Evolutionary conservation across 2,113 vertebrate genomes (phyloP), one percentile per base, ranked within the genome.

Genomic region (Caranx melampygus): DNA sequence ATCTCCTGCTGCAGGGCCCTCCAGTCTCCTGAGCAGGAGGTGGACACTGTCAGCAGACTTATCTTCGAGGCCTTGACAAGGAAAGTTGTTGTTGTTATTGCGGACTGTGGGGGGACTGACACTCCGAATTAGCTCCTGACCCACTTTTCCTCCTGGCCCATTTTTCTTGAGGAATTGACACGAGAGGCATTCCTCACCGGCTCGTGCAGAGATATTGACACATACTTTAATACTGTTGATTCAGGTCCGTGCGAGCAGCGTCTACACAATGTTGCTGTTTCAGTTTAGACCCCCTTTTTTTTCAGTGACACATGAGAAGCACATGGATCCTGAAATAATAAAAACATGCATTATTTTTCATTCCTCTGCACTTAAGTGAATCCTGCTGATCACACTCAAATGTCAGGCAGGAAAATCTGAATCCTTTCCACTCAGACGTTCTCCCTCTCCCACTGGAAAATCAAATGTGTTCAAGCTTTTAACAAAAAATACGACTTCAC

Each of bases 81-180:
- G 74, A 72, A 85, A 86, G 77, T 86, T 88, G 75, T 85, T 85
- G 79, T 73, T 84, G 67, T 79, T 83, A 63, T 26, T 70, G 79
- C 20, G 67, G 66, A 63, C 73, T 59, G 73, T 71, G 60, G 60
- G 37, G 35, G 70, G 58, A 81, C 45, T 67, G 63, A 85, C 45
- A 70, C 66, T 83, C 61, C 16, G 47, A 83, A 81, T 75, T 47
- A 65, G 76, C 80, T 79, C 74, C 62, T 88, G 87, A 89, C 83
- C 83, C 81, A 92, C 82, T 90, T 90, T 90, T 87, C 33, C 61
- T 55, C 49, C 15, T 26, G 3, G 52, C 68, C 59, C 69, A 18
- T 72, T 84, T 88, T 82, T 87, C 45, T 44, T 44, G 42, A 59
- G 65, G 74, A 91, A 66, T 8, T 78, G 87, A 81, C 75, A 64